Base-by-base conservation (phyloP, 2,113 vertebrate genomes). In the Okapia johnstoni region DNA sequence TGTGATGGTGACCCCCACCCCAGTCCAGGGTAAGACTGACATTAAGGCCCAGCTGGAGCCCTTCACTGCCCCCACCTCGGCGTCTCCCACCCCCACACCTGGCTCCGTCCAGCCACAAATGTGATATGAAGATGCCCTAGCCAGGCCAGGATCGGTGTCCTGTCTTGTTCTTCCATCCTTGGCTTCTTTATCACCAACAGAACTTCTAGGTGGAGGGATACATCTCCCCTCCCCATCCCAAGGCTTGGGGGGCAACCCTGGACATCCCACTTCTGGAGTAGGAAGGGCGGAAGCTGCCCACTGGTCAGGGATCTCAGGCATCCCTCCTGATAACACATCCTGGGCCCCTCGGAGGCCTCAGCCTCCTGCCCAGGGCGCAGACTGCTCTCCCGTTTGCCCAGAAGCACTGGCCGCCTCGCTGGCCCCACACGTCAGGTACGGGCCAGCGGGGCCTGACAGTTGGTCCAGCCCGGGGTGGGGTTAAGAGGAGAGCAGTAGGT, bases 371-470 rank as follows among this genome's bases (percentile, higher is more conserved):
- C 36, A n/a, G 0, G 43, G 50, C 5, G 3, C 55, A 15, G 36
- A 21, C 23, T 13, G 6, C 60, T 46, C 33, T 46, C 30, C 9
- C 7, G 0, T 40, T 10, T 10, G 4, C 43, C 14, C 13, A 13
- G 30, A 36, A 77, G n/a, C 85, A 3, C 36, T 3, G 40, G 26
- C 14, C 1, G 1, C 61, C 54, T n/a, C 70, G 11, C 40, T 0
- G 8, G 21, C 28, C 46, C 10, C 15, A 12, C 4, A 5, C 2
- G 0, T 7, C 2, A 17, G 26, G 57, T 28, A 15, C n/a, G 0
- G 48, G 48, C 7, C n/a, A 11, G 63, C 7, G 33, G 58, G 40
- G 36, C 54, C 55, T 87, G 55, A 58, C 7, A n/a, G 40, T 60
- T 13, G 33, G 43, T 13, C 50, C 70, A 7, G 19, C 17, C 40